Base-by-base conservation (phyloP, 2,113 vertebrate species). In the Sterna hirundo region DNA sequence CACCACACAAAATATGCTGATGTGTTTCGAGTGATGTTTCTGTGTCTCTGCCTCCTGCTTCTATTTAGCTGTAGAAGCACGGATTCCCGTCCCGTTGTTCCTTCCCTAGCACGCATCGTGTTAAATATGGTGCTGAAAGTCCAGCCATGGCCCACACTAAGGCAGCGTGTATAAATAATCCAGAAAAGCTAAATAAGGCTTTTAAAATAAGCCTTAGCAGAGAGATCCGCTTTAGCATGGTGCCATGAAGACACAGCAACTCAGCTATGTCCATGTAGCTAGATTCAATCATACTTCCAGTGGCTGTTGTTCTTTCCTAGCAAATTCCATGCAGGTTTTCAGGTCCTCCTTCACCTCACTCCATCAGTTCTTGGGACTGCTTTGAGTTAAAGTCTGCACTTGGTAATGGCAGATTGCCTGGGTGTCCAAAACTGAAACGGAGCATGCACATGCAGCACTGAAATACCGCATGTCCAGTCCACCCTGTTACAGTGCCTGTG, bases 171-270 rank as follows among this genome's bases (percentile, higher is more conserved):
- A 44, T 54, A 70, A 89, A 54, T 81, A 93, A 82, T 57, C 32
- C 57, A 74, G 77, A 66, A 89, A 78, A 78, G 49, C 54, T 91
- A 86, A 86, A 69, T 60, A 90, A 88, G 30, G 21, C 72, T 88
- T 96, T 83, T 40, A 69, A 92, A 88, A 34, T 65, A 65, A 86
- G 19, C 49, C 60, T 65, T 44, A 61, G 36, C 23, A n/a, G 76
- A 80, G n/a, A n/a, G 61, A 90, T 36, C 13, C 5, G 17, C 83
- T 86, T 29, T 44, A 77, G 18, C 3, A 1, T 58, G 49, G 30
- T 94, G 68, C 60, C 27, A 2, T 26, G 61, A 55, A 83, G 86
- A 23, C 30, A 40, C 15, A 36, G 29, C 60, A 72, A 61, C 22
- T 10, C 68, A 36, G 9, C 42, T 64, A 5, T 54, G 42, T 68